These are phyloP conservation scores for Bombus superbus DNA, from an alignment of 1,140 invertebrate genomes.

Conservation along the genomic window DNA sequence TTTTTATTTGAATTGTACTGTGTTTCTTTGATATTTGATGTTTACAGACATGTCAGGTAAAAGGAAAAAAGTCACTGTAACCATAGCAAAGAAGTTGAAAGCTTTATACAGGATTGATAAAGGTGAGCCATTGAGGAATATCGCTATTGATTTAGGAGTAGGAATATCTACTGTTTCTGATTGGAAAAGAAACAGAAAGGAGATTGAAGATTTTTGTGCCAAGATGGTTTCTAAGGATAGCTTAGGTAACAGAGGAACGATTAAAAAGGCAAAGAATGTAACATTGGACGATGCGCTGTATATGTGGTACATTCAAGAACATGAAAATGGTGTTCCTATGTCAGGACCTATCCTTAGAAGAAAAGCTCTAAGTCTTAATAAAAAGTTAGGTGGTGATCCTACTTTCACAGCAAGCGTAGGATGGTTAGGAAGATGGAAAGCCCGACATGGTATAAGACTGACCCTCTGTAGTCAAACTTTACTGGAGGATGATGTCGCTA, in stretches of 20 bases:
- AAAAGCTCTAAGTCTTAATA: slow-evolving; percentile 49
- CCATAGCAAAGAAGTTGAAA: slow-evolving; percentile 46
- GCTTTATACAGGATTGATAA: slow-evolving; percentile 49
- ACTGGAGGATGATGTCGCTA: neutral
- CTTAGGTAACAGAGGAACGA: slow-evolving; percentile 1
- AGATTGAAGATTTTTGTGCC: slow-evolving; percentile 39
- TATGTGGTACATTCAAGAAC: slow-evolving; percentile 42
- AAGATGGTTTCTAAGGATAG: slow-evolving; percentile 20
- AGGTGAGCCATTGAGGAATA: slow-evolving; percentile 45
- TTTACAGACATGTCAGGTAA: slow-evolving; percentile 38
- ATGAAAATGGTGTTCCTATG: slow-evolving; percentile 28
- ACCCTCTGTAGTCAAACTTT: neutral
- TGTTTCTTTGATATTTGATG: slow-evolving; percentile 2
- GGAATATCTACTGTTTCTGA: slow-evolving; percentile 47
- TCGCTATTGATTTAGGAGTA: slow-evolving; percentile 42
- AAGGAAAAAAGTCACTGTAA: slow-evolving; percentile 49
- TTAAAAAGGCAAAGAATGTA: slow-evolving; percentile 31
- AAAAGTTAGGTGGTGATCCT: slow-evolving; percentile 36
- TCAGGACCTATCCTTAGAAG: slow-evolving; percentile 44
- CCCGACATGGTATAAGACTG: slow-evolving; percentile 35
- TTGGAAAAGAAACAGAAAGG: slow-evolving; percentile 49
- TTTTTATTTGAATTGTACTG: neutral
- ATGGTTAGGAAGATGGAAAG: slow-evolving; percentile 45
- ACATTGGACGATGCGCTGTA: slow-evolving; percentile 49
- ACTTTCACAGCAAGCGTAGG: slow-evolving; percentile 44